phyloP scores from a whole-genome alignment of 2,113 vertebrate genomes.

The Gallinago undulata region DNA sequence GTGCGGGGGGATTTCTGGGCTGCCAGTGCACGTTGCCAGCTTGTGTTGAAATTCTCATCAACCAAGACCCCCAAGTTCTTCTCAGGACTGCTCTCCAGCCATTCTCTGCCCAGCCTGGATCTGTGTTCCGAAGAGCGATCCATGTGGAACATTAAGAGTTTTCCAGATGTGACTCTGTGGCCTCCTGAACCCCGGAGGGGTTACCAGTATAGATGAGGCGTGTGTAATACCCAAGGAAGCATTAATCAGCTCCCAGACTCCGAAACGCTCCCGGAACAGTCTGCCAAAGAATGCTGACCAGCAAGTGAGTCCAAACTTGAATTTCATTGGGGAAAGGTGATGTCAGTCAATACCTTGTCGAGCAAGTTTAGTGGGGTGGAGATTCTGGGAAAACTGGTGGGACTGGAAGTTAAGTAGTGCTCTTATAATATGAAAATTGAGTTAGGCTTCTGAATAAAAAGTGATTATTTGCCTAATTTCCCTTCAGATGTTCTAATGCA shows the following conservation, averaged over 20 bases:
- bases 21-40: neutral
- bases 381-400: constrained; percentile 38
- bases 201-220: rapidly evolving
- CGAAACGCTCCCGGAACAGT: neutral
- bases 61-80: neutral
- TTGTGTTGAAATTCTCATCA: neutral
- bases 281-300: neutral
- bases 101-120: neutral
- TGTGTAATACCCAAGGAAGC: neutral
- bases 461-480: constrained; percentile 23
- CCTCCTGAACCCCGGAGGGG: neutral
- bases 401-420: neutral
- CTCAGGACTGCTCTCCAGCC: neutral
- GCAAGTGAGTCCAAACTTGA: neutral
- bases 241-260: neutral
- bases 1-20: neutral
- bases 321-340: neutral
- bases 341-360: neutral
- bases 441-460: neutral
- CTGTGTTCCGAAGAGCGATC: neutral
- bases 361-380: constrained; percentile 6
- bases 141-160: rapidly evolving
- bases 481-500: neutral
- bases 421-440: neutral
- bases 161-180: neutral